Evolutionary conservation across 1,140 invertebrate species (phyloP).

Genomic region (Notospermus geniculatus): DNA sequence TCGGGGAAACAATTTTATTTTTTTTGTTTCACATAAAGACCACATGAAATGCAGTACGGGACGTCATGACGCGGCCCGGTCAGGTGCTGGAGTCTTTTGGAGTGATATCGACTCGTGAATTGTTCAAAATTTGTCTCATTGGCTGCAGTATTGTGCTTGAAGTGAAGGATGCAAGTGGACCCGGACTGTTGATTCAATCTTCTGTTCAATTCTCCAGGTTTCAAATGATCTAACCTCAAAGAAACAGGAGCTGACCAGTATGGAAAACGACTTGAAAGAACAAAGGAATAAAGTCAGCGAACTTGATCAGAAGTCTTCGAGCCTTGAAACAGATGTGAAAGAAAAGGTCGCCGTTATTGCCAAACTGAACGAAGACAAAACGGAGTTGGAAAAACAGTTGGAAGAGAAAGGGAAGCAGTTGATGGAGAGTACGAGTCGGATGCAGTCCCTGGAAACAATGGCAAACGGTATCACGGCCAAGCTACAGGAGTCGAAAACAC

Average conservation of each 20-base stretch:
- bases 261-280: slow-evolving; percentile 12
- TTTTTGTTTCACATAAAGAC: too few species aligned
- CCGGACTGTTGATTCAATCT: too few species aligned
- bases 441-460: background rate
- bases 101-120: too few species aligned
- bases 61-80: too few species aligned
- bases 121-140: too few species aligned
- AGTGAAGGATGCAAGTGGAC: too few species aligned
- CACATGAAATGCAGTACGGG: too few species aligned
- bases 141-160: too few species aligned
- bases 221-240: slow-evolving; percentile 6
- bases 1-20: too few species aligned
- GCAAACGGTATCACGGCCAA: background rate
- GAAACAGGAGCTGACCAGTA: slow-evolving; percentile 1
- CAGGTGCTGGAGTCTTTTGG: too few species aligned
- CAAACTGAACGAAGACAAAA: slow-evolving; percentile 2
- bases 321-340: slow-evolving; percentile 1
- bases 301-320: slow-evolving; percentile 9
- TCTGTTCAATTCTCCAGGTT: too few species aligned
- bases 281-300: slow-evolving; percentile 10
- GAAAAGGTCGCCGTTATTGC: background rate
- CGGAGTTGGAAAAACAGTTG: slow-evolving; percentile 15
- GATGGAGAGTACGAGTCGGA: slow-evolving; percentile 3
- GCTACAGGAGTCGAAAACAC: background rate
- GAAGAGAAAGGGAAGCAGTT: slow-evolving; percentile 1